These are phyloP conservation scores for Lates japonicus DNA, from an alignment of 2,797 vertebrate species.

Conservation along the genomic window DNA sequence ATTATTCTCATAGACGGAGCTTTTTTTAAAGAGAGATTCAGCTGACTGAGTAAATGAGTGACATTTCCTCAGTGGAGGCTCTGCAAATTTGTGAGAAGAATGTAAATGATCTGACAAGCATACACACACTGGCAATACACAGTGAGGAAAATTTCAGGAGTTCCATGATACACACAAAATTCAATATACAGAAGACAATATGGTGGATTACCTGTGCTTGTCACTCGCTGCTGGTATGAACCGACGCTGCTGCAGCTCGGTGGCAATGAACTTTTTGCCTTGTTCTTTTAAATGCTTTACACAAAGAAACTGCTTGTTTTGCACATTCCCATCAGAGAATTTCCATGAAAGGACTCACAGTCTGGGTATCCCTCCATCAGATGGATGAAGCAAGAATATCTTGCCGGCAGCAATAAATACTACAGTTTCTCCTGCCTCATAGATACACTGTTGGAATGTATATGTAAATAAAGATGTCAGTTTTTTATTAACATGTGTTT, in stretches of 20 bases:
- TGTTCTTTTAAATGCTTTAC: constrained; percentile 34
- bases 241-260: constrained; percentile 8
- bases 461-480: neutral
- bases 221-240: constrained; percentile 37
- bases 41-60: constrained; percentile 39
- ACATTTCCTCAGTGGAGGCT: constrained; percentile 25
- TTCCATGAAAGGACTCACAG: neutral
- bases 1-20: constrained; percentile 23
- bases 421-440: neutral
- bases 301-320: constrained; percentile 52
- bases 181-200: constrained; percentile 48
- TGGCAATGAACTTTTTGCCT: neutral
- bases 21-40: constrained; percentile 28
- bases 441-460: neutral
- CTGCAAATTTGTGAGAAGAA: constrained; percentile 23
- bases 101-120: constrained; percentile 36
- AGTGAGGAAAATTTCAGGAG: constrained; percentile 13
- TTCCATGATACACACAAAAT: constrained; percentile 31
- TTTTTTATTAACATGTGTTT: constrained; percentile 4
- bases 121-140: constrained; percentile 4
- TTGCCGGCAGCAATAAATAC: neutral
- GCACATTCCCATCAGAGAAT: constrained; percentile 18
- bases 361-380: neutral
- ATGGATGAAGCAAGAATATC: constrained; percentile 1
- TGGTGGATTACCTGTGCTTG: constrained; percentile 47